Base-by-base conservation (phyloP, 1,140 invertebrate species). In the Magallana ariakensis region DNA sequence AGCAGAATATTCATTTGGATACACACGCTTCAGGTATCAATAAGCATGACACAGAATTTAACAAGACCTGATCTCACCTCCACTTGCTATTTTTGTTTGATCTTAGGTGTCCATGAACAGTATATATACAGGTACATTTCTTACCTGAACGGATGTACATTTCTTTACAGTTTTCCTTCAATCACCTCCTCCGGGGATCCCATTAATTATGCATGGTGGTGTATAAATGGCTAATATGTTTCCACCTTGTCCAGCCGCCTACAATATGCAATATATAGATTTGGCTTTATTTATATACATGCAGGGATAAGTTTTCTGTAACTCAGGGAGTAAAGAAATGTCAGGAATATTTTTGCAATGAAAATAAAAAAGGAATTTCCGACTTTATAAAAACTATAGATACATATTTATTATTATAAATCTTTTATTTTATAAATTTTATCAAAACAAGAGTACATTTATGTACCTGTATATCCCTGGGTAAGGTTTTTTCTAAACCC, bases 81-180 rank as follows among this genome's bases (percentile, higher is more conserved):
- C 1, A 13, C 22, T 75, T 70, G 22, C 22, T 26, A 19, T 75
- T 8, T 33, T 19, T 70, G 66, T 60, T 16, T 60, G 11, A 10
- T 75, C 66, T n/a, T 26, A 13, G 11, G 66, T 70, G 58, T n/a
- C 19, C 19, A 70, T 70, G 33, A 46, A 46, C 33, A 46, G 33
- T 33, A 33, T 1, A 33, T 46, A 46, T 5, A 46, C 33, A 46
- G 33, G 62, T 75, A 75, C 33, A 75, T 75, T 75, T 75, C 66
- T 26, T 75, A 75, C 66, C 66, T 75, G 62, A 7, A 70, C 4
- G 26, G 58, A 60, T 0, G 33, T 75, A 75, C 66, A 75, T 26
- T 11, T 75, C 66, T 75, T 75, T 26, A 75, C 66, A 75, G 66
- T 33, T 75, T 26, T 75, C 58, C n/a, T 11, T 60, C 66, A 33